Base-by-base conservation (phyloP, 2,113 vertebrate species). In the Columba livia region DNA sequence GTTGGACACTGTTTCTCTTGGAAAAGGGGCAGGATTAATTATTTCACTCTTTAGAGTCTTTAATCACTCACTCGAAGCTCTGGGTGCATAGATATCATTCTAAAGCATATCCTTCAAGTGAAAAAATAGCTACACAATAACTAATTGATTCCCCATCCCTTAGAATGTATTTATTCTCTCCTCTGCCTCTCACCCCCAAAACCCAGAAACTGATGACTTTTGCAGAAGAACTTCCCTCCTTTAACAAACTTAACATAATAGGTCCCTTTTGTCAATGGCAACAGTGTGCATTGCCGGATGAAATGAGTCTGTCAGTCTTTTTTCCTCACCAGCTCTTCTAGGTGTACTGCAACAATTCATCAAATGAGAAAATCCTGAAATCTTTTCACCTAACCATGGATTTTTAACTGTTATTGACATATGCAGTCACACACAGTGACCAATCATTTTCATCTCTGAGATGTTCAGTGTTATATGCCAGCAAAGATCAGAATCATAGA, bases 131-230 rank as follows among this genome's bases (percentile, higher is more conserved):
- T 61, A 29, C 75, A 40, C 42, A 75, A 78, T 44, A 88, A 90
- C 36, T 80, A 94, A 95, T 78, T 71, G 47, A 69, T 91, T 95
- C 58, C 24, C 25, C 78, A 66, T 71, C 50, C 57, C 65, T 91
- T 84, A 73, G 69, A 94, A 62, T 26, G 14, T 50, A 72, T 62
- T 78, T 36, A 38, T 60, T 80, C 58, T 80, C 0, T 83, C 26
- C 58, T 80, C 0, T 83, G 21, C 38, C 42, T 96, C 72, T 66
- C 20, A 4, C 48, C 51, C 56, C 7, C 12, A 79, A 73, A 85
- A 83, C 54, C 38, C 12, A 6, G 58, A 81, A 92, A 40, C 20
- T 88, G 64, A 95, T 92, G 75, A 64, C 42, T 88, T 94, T 94
- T 94, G 64, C 92, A 95, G 89, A 73, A 40, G 16, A 62, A 21